These are phyloP conservation scores for Cordilura impudica DNA, from an alignment of 2,888 invertebrate species.

Conservation along the genomic window DNA sequence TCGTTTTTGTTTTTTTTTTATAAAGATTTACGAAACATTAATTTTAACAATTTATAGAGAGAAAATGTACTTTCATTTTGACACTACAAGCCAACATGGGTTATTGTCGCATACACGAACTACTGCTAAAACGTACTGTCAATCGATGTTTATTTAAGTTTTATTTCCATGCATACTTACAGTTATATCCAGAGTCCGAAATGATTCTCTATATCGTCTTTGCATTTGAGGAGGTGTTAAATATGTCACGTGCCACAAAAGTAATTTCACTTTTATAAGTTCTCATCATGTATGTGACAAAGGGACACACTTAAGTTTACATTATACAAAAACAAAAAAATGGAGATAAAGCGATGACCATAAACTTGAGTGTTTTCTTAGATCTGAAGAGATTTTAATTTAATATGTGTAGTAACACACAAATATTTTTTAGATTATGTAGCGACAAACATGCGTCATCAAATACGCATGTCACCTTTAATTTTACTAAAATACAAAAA, in stretches of 20 bases:
- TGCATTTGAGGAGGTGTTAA: constrained; percentile 66
- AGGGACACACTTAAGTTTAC: constrained; percentile 59
- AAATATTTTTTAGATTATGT: constrained; percentile 2
- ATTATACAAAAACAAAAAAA: constrained; percentile 39
- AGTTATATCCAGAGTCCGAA: not conserved
- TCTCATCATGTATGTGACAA: constrained; percentile 57
- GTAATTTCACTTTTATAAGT: constrained; percentile 69
- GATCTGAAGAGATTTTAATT: constrained; percentile 52
- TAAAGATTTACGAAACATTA: constrained; percentile 56
- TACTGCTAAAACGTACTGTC: constrained; percentile 11
- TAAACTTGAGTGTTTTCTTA: constrained; percentile 55
- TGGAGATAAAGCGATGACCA: constrained; percentile 43
- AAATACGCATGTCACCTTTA: not conserved
- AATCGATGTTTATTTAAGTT: constrained; percentile 56
- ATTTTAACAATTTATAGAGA: constrained; percentile 49
- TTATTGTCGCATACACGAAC: not conserved
- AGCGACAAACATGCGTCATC: not conserved
- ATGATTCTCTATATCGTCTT: constrained; percentile 44
- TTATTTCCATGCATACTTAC: constrained; percentile 13
- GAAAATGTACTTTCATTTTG: constrained; percentile 47
- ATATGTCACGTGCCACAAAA: constrained; percentile 73
- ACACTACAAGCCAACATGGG: not conserved
- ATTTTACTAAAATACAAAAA: not conserved
- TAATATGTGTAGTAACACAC: constrained; percentile 21
- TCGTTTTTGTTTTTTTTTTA: not conserved